Conservation (phyloP, 2,888 invertebrate species). For the Danaus chrysippus region DNA sequence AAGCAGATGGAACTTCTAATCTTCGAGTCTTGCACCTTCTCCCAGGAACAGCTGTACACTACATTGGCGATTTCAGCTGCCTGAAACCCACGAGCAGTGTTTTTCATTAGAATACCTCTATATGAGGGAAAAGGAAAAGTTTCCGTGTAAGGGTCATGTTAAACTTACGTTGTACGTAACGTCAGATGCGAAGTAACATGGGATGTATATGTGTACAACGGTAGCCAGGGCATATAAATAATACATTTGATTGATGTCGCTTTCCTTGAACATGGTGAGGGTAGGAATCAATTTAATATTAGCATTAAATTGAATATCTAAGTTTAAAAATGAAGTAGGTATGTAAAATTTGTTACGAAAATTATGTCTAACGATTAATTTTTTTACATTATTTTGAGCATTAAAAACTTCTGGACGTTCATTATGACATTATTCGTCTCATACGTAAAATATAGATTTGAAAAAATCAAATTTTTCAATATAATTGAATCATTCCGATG, state of each 20-base stretch:
- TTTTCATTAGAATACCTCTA: too few relatives aligned
- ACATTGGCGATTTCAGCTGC: constrained; percentile 29
- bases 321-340: too few relatives aligned
- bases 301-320: not conserved
- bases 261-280: constrained; percentile 20
- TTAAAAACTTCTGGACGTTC: too few relatives aligned
- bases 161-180: constrained; percentile 29
- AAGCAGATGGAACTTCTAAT: constrained; percentile 30
- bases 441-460: too few relatives aligned
- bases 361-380: too few relatives aligned
- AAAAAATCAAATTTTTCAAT: too few relatives aligned
- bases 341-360: too few relatives aligned
- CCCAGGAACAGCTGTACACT: constrained; percentile 35
- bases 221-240: constrained; percentile 25
- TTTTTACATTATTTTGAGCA: too few relatives aligned
- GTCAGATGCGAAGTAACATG: constrained; percentile 33
- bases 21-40: constrained; percentile 26
- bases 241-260: constrained; percentile 26
- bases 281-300: too few relatives aligned
- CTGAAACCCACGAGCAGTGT: constrained; percentile 18
- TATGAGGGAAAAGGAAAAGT: too few relatives aligned
- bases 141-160: not conserved
- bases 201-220: constrained; percentile 32
- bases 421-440: too few relatives aligned
- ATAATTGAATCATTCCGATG: too few relatives aligned